phyloP scores from a whole-genome alignment of 2,888 invertebrate genomes.

The Scaptomyza parva region DNA sequence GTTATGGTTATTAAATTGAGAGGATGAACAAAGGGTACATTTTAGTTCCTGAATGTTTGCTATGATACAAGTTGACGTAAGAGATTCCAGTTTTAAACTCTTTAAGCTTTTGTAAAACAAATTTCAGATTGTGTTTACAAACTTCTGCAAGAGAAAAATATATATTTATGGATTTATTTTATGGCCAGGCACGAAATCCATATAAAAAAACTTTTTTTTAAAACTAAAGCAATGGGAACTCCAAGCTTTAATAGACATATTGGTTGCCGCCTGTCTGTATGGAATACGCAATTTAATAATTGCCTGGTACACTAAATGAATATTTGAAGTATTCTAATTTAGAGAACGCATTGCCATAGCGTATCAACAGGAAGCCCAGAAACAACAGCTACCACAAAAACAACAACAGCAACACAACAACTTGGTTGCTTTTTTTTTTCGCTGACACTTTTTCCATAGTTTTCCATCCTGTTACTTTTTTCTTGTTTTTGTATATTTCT shows the following conservation, averaged over 20 bases:
- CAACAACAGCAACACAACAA: slow-evolving; percentile 7
- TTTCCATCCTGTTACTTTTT: slow-evolving; percentile 7
- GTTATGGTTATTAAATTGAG: neutral
- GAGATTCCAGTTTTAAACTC: too few relatives aligned
- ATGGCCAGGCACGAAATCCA: neutral
- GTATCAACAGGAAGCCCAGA: slow-evolving; percentile 22
- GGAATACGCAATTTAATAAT: neutral
- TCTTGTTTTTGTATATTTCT: slow-evolving; percentile 28
- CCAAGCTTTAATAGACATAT: neutral
- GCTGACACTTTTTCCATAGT: slow-evolving; percentile 24
- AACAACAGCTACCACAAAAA: slow-evolving; percentile 8
- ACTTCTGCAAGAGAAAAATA: neutral
- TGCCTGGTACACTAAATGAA: slow-evolving; percentile 3
- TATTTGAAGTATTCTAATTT: slow-evolving; percentile 28
- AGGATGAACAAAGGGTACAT: too few relatives aligned
- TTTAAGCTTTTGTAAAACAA: neutral
- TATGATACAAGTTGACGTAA: too few relatives aligned
- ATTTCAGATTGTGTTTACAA: neutral
- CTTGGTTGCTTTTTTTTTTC: slow-evolving; percentile 15
- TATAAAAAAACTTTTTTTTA: neutral
- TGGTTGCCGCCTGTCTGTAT: neutral
- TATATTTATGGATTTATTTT: neutral
- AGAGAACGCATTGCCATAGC: slow-evolving; percentile 7
- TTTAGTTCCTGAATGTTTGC: too few relatives aligned
- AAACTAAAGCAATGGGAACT: neutral